Evolutionary conservation across 2,888 invertebrate genomes (phyloP).

Genomic region (Argyresthia goedartella): DNA sequence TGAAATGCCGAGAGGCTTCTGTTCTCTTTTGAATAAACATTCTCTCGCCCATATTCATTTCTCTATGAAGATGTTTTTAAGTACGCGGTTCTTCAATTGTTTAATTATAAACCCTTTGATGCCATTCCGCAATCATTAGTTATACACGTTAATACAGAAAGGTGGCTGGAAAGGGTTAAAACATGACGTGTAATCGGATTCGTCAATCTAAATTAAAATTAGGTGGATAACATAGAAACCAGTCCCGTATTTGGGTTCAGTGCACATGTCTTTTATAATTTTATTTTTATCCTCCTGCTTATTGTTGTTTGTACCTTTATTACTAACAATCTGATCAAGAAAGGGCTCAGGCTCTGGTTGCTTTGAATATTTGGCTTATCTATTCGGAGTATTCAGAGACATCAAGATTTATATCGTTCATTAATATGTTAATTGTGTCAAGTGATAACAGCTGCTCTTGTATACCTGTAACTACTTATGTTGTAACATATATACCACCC

Average conservation of each 20-base stretch:
- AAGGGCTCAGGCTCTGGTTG: conserved; percentile 51
- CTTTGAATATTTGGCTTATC: conserved; percentile 22
- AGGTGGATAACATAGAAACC: conserved; percentile 27
- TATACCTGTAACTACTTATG: background rate
- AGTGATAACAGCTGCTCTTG: conserved; percentile 1
- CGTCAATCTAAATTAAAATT: conserved; percentile 68
- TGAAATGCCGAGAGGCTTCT: background rate
- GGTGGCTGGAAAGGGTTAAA: conserved; percentile 29
- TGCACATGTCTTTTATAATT: conserved; percentile 49
- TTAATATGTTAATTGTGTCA: background rate
- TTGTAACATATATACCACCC: background rate
- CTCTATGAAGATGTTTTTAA: too few relatives aligned
- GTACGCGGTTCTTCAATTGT: too few relatives aligned
- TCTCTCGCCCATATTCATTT: too few relatives aligned
- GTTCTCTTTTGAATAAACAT: too few relatives aligned
- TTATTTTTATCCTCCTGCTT: too few relatives aligned
- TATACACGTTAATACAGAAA: conserved; percentile 18
- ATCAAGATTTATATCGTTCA: background rate
- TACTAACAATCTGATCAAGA: conserved; percentile 34
- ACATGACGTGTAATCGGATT: conserved; percentile 44
- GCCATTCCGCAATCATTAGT: background rate
- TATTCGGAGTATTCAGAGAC: background rate
- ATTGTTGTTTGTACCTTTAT: background rate
- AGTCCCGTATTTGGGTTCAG: conserved; percentile 24
- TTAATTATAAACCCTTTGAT: too few relatives aligned